Evolutionary conservation across 2,888 invertebrate genomes (phyloP).

Genomic region (Rhingia rostrata): DNA sequence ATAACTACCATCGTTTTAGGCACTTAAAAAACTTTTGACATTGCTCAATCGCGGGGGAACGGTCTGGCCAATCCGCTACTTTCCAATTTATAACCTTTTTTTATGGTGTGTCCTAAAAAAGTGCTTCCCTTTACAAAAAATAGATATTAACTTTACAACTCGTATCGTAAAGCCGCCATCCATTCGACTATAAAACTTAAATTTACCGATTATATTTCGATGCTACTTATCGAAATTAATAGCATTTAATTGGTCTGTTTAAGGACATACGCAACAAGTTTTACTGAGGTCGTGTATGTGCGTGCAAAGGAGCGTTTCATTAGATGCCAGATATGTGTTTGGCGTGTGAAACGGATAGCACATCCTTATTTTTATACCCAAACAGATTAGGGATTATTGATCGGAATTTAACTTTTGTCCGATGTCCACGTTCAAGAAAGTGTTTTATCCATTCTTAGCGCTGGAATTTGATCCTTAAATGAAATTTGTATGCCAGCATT

Average conservation of each 20-base stretch:
- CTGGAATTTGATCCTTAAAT: conserved; percentile 23
- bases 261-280: conserved; percentile 60
- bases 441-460: conserved; percentile 30
- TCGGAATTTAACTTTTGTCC: conserved; percentile 3
- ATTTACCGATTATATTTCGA: conserved; percentile 10
- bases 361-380: conserved; percentile 24
- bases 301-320: conserved; percentile 49
- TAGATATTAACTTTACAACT: conserved; percentile 33
- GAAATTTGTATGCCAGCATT: conserved; percentile 9
- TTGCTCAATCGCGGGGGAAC: not conserved
- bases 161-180: conserved; percentile 24
- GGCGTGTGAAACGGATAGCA: conserved; percentile 26
- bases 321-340: conserved; percentile 45
- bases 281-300: not conserved
- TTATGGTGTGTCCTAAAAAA: not conserved
- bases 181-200: conserved; percentile 6
- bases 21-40: conserved; percentile 2
- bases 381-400: conserved; percentile 35
- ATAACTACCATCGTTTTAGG: not conserved
- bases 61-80: not conserved
- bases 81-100: conserved; percentile 10
- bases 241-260: conserved; percentile 50
- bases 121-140: not conserved
- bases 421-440: conserved; percentile 11
- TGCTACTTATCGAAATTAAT: conserved; percentile 59